Percentiles rank a stretch among this genome's conserved stretches.
phyloP scores from a whole-genome alignment of 2,797 vertebrate species.

The Acrocephalus scirpaceus region DNA sequence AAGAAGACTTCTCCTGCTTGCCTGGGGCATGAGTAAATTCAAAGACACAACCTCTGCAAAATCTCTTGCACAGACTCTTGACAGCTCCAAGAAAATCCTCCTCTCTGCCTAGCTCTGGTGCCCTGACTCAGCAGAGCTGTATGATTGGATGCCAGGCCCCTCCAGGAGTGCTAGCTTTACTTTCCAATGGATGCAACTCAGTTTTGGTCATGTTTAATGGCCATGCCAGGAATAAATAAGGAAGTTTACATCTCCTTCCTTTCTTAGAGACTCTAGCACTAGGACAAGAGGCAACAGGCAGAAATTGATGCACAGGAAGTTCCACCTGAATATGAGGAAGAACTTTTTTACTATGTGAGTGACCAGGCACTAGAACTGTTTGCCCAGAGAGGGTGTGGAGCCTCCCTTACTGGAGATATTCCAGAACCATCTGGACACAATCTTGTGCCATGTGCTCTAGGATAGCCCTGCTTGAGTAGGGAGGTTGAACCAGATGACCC shows the following conservation, averaged over 20 bases:
- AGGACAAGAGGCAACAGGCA: neutral
- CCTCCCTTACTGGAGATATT: neutral
- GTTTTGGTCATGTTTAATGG: neutral
- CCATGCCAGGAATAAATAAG: neutral
- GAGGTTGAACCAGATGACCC: neutral
- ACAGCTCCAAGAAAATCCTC: neutral
- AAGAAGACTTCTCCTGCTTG: neutral
- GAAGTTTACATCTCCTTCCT: neutral
- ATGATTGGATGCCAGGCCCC: rapidly evolving
- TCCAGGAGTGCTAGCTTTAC: neutral
- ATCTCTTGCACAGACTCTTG: neutral
- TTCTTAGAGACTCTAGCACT: neutral
- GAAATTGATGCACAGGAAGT: neutral
- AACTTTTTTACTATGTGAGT: neutral
- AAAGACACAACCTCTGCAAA: neutral
- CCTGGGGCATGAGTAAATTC: neutral
- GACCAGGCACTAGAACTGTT: neutral
- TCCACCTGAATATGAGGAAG: neutral
- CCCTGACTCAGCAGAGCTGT: neutral
- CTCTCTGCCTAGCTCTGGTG: neutral
- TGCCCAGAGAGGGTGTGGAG: neutral
- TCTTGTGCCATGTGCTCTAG: neutral
- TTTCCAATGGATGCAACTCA: neutral
- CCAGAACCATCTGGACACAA: neutral
- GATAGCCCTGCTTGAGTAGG: neutral